Conservation (phyloP, 2,888 invertebrate species). For the Clivina fossor region DNA sequence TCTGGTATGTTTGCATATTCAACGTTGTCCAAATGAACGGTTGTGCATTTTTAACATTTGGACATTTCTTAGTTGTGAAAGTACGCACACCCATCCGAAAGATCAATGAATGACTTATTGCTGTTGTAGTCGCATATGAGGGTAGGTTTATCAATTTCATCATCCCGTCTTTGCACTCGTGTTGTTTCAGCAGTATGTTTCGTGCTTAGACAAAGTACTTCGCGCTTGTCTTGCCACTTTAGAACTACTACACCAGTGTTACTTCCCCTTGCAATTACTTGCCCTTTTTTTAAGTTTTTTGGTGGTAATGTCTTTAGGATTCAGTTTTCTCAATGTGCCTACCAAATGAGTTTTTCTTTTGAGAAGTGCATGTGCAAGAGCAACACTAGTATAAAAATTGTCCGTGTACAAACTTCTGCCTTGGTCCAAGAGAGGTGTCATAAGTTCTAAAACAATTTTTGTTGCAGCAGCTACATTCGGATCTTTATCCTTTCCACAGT, state of each 20-base stretch:
- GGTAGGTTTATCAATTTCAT: constrained; percentile 37
- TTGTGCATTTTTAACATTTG: no score
- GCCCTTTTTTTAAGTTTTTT: constrained; percentile 39
- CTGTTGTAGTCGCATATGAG: constrained; percentile 43
- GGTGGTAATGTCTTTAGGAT: constrained; percentile 39
- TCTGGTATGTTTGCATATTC: no score
- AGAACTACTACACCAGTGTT: constrained; percentile 40
- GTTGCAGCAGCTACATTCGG: not conserved
- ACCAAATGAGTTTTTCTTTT: constrained; percentile 42
- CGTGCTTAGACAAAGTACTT: constrained; percentile 44
- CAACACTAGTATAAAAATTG: constrained; percentile 42
- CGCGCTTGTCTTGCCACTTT: constrained; percentile 45
- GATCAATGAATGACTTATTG: constrained; percentile 42
- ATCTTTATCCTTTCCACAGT: constrained; percentile 33
- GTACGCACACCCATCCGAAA: no score
- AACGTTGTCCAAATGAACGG: no score
- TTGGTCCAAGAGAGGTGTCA: constrained; percentile 16
- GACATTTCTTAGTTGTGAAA: no score
- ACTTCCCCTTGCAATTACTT: constrained; percentile 31
- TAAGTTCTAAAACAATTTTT: constrained; percentile 11
- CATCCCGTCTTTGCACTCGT: constrained; percentile 36
- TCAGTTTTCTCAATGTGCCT: constrained; percentile 43
- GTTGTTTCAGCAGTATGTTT: constrained; percentile 41
- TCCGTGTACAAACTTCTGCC: constrained; percentile 39
- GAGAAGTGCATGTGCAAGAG: constrained; percentile 39